Conservation (phyloP, 2,113 vertebrate species). For the Probosciger aterrimus region DNA sequence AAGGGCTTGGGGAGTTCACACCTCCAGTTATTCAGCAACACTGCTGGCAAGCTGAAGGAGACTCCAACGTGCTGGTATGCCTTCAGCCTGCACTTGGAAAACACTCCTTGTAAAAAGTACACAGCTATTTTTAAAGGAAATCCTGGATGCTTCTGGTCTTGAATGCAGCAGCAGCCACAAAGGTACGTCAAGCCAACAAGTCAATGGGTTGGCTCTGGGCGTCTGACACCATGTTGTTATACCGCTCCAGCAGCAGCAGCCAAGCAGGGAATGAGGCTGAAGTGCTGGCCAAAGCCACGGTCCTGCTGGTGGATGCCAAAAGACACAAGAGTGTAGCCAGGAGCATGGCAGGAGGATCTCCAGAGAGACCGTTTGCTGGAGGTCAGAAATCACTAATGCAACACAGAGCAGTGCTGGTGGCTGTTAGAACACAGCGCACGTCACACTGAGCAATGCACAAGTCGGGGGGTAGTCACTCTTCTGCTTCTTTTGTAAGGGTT, state of each 20-base stretch:
- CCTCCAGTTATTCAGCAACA: neutral
- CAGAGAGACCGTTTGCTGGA: neutral
- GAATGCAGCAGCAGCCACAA: neutral
- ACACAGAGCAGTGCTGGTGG: fast-evolving
- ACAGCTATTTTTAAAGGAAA: conserved; percentile 41
- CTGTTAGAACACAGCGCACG: fast-evolving
- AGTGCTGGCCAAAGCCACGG: conserved; percentile 3
- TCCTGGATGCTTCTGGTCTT: neutral
- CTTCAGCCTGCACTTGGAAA: neutral
- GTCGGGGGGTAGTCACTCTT: fast-evolving
- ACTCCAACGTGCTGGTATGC: neutral
- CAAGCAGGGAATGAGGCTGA: neutral
- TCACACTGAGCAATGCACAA: fast-evolving
- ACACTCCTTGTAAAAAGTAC: neutral
- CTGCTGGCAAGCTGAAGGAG: neutral
- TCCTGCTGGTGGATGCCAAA: neutral
- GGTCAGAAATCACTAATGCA: neutral
- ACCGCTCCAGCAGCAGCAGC: neutral
- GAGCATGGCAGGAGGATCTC: conserved; percentile 1
- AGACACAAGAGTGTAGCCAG: neutral
- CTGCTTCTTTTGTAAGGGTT: fast-evolving
- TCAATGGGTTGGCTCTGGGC: neutral
- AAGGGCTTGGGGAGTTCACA: conserved; percentile 20
- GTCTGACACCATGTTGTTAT: neutral
- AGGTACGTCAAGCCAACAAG: neutral